These are phyloP conservation scores for Intellagama lesueurii DNA, from an alignment of 2,797 vertebrate genomes.

Conservation along the genomic window DNA sequence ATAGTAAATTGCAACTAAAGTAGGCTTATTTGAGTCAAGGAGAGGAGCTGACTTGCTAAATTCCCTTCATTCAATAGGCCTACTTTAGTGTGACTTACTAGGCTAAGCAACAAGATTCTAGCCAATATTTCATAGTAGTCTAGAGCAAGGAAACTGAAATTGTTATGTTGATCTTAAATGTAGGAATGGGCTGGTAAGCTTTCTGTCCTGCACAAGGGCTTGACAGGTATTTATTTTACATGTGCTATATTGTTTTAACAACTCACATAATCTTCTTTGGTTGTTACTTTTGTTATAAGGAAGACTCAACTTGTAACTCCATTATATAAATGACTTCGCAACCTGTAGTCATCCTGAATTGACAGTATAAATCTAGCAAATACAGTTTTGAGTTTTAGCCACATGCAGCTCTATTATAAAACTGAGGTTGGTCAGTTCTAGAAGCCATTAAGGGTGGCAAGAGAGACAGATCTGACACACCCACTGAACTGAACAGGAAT, in stretches of 20 bases:
- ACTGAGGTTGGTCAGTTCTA: neutral
- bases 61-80: no score
- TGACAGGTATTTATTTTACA: neutral
- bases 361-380: neutral
- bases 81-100: no score
- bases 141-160: neutral
- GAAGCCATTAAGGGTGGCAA: neutral
- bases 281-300: neutral
- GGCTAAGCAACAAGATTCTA: neutral
- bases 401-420: neutral
- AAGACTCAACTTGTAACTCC: neutral
- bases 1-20: no score
- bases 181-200: neutral
- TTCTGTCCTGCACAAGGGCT: neutral
- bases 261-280: neutral
- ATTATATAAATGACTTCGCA: neutral
- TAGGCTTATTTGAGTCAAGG: no score
- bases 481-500: neutral
- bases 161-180: neutral
- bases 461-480: neutral
- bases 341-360: neutral
- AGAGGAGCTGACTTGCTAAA: no score
- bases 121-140: neutral
- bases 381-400: neutral
- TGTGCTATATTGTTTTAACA: neutral